These are phyloP conservation scores for Perca flavescens DNA, from an alignment of 2,113 vertebrate genomes.

Conservation along the genomic window DNA sequence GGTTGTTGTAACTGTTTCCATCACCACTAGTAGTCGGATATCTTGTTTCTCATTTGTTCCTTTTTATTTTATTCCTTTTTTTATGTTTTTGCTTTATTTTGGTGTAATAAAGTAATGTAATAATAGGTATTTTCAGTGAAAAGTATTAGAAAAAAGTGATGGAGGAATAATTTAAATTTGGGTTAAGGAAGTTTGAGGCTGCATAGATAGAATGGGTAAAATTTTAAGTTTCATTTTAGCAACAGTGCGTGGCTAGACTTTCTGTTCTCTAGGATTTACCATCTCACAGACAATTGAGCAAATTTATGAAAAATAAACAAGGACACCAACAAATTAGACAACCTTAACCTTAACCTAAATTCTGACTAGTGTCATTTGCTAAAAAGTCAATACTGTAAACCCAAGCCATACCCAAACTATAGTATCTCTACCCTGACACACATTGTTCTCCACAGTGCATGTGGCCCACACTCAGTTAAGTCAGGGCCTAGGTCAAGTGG, in stretches of 20 bases:
- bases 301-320: neutral
- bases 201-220: neutral
- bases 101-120: neutral
- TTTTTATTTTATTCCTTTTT: neutral
- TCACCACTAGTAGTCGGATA: neutral
- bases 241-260: neutral
- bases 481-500: slow-evolving; percentile 29
- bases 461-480: slow-evolving; percentile 9
- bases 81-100: neutral
- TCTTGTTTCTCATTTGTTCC: neutral
- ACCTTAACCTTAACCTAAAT: neutral
- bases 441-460: neutral
- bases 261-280: neutral
- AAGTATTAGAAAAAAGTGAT: neutral
- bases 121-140: neutral
- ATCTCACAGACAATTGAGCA: neutral
- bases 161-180: neutral
- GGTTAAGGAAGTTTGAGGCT: neutral
- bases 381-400: neutral
- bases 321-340: neutral
- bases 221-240: neutral
- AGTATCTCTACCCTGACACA: neutral
- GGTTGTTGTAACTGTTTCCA: neutral
- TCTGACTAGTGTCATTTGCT: neutral
- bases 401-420: neutral